These are phyloP conservation scores for Neuroterus valhalla DNA, from an alignment of 1,140 invertebrate species.

Conservation along the genomic window DNA sequence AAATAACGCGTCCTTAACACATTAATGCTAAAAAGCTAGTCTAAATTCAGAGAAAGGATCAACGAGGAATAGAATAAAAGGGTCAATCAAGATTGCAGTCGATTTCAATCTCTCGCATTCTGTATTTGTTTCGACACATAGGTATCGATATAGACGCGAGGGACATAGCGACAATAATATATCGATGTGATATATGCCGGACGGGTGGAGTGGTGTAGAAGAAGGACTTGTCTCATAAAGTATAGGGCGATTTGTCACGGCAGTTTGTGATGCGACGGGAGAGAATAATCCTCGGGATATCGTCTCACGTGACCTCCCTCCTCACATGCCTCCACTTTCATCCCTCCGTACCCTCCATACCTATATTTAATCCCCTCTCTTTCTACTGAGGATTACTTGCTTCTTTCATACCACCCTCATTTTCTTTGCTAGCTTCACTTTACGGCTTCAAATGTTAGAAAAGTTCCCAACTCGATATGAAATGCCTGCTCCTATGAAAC, in stretches of 20 bases:
- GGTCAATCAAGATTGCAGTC: slow-evolving; percentile 22
- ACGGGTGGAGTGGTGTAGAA: slow-evolving; percentile 59
- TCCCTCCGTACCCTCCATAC: slow-evolving; percentile 9
- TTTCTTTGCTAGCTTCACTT: too few relatives aligned
- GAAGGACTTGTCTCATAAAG: slow-evolving; percentile 59
- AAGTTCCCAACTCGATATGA: too few relatives aligned
- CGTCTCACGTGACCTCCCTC: slow-evolving; percentile 57
- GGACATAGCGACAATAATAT: slow-evolving; percentile 62
- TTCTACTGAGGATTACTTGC: too few relatives aligned
- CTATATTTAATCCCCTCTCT: slow-evolving; percentile 9
- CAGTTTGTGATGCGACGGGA: slow-evolving; percentile 64
- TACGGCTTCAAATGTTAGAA: too few relatives aligned
- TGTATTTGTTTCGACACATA: slow-evolving; percentile 20
- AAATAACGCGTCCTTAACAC: too few relatives aligned
- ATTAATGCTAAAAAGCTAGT: too few relatives aligned
- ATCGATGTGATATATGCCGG: slow-evolving; percentile 70
- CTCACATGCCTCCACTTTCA: slow-evolving; percentile 32
- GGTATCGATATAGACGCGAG: slow-evolving; percentile 18
- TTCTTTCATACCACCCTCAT: too few relatives aligned
- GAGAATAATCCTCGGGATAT: slow-evolving; percentile 70
- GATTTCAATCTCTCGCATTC: slow-evolving; percentile 18
- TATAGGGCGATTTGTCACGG: slow-evolving; percentile 62
- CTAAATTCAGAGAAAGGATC: too few relatives aligned
- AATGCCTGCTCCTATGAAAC: too few relatives aligned
- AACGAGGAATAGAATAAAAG: slow-evolving; percentile 14